Evolutionary conservation across 2,888 invertebrate genomes (phyloP), one percentile per base, ranked within the genome.

Genomic region (Drosophila paramelanica): DNA sequence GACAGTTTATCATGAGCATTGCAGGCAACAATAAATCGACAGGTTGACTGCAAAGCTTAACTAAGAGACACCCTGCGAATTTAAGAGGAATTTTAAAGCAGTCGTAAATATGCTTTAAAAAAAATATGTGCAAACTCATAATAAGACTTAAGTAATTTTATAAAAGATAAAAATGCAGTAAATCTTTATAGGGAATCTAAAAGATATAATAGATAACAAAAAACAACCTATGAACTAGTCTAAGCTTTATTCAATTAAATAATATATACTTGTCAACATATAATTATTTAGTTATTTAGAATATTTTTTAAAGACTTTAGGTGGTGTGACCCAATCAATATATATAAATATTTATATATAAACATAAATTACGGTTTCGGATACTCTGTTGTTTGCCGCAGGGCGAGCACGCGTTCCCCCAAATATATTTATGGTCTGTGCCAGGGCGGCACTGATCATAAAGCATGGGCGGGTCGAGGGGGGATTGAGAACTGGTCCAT

Each of bases 381-480:
- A 25, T 36, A 47, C 56, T 17, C 49, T 25, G 11, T 8, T 27
- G 39, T 41, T 41, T 20, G 81, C 84, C 67, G 46, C 43, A 31
- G 67, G 81, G 74, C 73, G 17, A 73, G 67, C 85, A 81, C 77
- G 79, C 83, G 86, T 70, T 83, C 67, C 58, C 66, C 73, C 68
- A 72, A 72, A 75, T 74, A 86, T 77, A 77, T 82, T 86, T 86
- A 82, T 86, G 78, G 86, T 81, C 61, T 73, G 67, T 56, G 43
- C 41, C 60, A 39, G 55, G 45, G n/a, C 31, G 38, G 25, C 31
- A 31, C 20, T 42, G 50, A 17, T 58, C 53, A 38, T 38, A 38
- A 42, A 20, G 39, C 53, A 14, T 23, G 6, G 5, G 31, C 23
- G 10, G 14, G n/a, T 42, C n/a, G 10, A 20, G 27, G 23, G 23